Evolutionary conservation across 2,113 vertebrate species (phyloP).

Genomic region (Perca fluviatilis): DNA sequence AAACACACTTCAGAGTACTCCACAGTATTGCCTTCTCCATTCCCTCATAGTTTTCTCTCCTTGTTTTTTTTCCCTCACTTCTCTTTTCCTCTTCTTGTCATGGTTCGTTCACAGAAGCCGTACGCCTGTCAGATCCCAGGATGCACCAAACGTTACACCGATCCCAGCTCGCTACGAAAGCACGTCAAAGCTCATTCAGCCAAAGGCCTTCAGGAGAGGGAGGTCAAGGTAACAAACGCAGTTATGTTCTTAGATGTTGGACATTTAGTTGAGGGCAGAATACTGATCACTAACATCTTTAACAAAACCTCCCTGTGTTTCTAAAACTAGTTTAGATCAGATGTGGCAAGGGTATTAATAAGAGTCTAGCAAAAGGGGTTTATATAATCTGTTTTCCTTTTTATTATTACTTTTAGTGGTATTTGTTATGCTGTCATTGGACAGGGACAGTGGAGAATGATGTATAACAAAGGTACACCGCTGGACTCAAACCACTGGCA

Average conservation of each 20-base stretch:
- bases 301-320: slow-evolving; percentile 15
- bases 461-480: too few relatives aligned
- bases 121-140: slow-evolving; percentile 83
- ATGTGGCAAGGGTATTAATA: not conserved
- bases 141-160: slow-evolving; percentile 83
- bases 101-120: slow-evolving; percentile 73
- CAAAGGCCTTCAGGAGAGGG: slow-evolving; percentile 73
- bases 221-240: slow-evolving; percentile 68
- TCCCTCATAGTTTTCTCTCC: not conserved
- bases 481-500: not conserved
- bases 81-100: not conserved
- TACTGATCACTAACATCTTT: not conserved
- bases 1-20: not conserved
- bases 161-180: slow-evolving; percentile 82
- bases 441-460: not conserved
- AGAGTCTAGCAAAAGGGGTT: not conserved
- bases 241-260: not conserved
- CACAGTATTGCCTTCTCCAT: not conserved
- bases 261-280: not conserved
- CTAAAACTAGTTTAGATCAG: slow-evolving; percentile 9
- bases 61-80: not conserved
- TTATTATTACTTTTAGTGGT: not conserved
- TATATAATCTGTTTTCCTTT: not conserved
- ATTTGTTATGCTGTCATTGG: not conserved
- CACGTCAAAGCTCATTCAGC: slow-evolving; percentile 81